phyloP scores from a whole-genome alignment of 2,797 vertebrate species.

The Lates japonicus region DNA sequence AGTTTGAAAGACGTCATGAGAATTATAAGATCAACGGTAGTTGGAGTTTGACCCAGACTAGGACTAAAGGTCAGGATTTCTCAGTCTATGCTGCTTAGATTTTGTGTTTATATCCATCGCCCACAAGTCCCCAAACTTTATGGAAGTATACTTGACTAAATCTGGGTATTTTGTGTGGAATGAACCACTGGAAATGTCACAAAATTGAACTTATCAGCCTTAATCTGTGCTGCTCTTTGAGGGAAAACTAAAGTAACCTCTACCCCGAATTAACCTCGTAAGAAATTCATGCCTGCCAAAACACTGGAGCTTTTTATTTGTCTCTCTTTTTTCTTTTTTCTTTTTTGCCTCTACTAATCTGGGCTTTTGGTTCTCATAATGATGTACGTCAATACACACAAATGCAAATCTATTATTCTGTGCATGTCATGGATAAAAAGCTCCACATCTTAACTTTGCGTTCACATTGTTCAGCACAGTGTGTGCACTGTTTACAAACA shows the following conservation, averaged over 20 bases:
- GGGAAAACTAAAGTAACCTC: background rate
- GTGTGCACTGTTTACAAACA: slow-evolving; percentile 51
- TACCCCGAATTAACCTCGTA: too few relatives aligned
- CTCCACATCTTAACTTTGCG: background rate
- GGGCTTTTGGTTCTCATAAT: slow-evolving; percentile 6
- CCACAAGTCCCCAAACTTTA: background rate
- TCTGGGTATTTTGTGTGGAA: background rate
- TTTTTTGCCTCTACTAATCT: background rate
- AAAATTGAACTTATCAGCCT: background rate
- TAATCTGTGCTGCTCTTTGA: background rate
- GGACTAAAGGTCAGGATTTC: background rate
- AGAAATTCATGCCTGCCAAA: background rate
- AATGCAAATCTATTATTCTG: slow-evolving; percentile 8
- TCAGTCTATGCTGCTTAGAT: background rate
- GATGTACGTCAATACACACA: slow-evolving; percentile 9
- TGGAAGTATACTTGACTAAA: background rate
- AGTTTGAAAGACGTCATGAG: too few relatives aligned
- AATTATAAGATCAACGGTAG: too few relatives aligned
- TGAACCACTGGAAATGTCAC: background rate
- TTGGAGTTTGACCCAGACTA: too few relatives aligned
- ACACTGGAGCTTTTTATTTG: background rate
- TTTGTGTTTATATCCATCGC: too few relatives aligned
- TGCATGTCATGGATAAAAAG: slow-evolving; percentile 24
- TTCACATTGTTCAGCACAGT: background rate
- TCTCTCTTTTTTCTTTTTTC: slow-evolving; percentile 5